A percentile compares a stretch with the other conserved stretches of the same genome.
phyloP scores from a whole-genome alignment of 2,888 invertebrate species.

The Pachycephus smyrnensis region DNA sequence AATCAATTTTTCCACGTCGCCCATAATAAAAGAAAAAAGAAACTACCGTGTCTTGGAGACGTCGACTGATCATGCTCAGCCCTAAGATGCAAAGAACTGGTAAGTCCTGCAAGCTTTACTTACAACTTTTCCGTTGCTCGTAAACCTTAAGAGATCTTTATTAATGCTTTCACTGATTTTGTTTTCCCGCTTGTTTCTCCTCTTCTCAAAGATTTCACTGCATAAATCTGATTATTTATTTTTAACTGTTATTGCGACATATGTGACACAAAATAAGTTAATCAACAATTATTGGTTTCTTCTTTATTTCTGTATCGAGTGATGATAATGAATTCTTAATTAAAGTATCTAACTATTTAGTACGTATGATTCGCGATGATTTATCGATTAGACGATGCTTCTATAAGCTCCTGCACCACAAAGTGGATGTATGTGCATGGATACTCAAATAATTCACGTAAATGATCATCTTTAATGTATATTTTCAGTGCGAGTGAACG shows the following conservation, averaged over 20 bases:
- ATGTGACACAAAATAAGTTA: too few relatives aligned
- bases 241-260: too few relatives aligned
- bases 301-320: too few relatives aligned
- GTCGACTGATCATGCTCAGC: slow-evolving; percentile 73
- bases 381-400: neutral
- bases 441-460: neutral
- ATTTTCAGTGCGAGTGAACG: slow-evolving; percentile 79
- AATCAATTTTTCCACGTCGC: slow-evolving; percentile 25
- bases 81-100: slow-evolving; percentile 86
- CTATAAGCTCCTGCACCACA: neutral
- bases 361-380: neutral
- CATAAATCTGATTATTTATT: too few relatives aligned
- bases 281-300: too few relatives aligned
- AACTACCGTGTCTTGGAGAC: neutral
- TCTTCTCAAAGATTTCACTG: too few relatives aligned
- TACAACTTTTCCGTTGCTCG: too few relatives aligned
- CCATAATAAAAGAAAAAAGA: neutral
- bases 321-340: too few relatives aligned
- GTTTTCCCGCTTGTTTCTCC: too few relatives aligned
- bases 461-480: neutral
- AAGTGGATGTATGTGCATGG: neutral
- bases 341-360: too few relatives aligned
- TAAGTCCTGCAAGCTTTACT: slow-evolving; percentile 33
- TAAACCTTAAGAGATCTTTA: too few relatives aligned
- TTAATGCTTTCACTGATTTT: too few relatives aligned